These are phyloP conservation scores for Meliscaeva auricollis DNA, from an alignment of 2,888 invertebrate genomes.

Conservation along the genomic window DNA sequence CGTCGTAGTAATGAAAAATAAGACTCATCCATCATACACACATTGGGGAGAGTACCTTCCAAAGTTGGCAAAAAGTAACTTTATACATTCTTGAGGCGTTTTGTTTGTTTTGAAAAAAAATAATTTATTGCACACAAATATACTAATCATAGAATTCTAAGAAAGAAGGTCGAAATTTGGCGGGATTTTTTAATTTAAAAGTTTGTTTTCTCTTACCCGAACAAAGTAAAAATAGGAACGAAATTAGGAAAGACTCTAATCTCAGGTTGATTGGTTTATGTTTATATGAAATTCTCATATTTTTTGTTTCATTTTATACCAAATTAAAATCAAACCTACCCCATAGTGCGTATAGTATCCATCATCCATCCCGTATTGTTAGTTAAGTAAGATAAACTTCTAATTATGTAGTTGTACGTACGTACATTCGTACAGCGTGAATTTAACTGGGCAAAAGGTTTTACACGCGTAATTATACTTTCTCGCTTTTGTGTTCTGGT, in stretches of 20 bases:
- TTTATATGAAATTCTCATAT: too few relatives aligned
- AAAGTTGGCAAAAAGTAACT: not conserved
- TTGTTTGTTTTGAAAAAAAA: too few relatives aligned
- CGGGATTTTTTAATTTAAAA: too few relatives aligned
- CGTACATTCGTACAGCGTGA: conserved; percentile 5
- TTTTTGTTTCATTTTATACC: not conserved
- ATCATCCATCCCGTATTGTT: conserved; percentile 19
- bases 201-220: too few relatives aligned
- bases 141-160: too few relatives aligned
- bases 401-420: conserved; percentile 32
- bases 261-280: too few relatives aligned
- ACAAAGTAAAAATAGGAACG: too few relatives aligned
- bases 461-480: conserved; percentile 37
- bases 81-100: too few relatives aligned
- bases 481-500: conserved; percentile 46
- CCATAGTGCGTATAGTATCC: not conserved
- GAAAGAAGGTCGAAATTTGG: too few relatives aligned
- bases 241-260: too few relatives aligned
- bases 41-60: not conserved
- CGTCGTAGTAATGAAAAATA: conserved; percentile 12
- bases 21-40: not conserved
- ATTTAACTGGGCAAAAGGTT: conserved; percentile 35
- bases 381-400: conserved; percentile 52
- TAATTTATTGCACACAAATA: too few relatives aligned
- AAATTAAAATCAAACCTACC: not conserved